phyloP scores from a whole-genome alignment of 2,797 vertebrate genomes.

The Neopelma chrysocephalum region DNA sequence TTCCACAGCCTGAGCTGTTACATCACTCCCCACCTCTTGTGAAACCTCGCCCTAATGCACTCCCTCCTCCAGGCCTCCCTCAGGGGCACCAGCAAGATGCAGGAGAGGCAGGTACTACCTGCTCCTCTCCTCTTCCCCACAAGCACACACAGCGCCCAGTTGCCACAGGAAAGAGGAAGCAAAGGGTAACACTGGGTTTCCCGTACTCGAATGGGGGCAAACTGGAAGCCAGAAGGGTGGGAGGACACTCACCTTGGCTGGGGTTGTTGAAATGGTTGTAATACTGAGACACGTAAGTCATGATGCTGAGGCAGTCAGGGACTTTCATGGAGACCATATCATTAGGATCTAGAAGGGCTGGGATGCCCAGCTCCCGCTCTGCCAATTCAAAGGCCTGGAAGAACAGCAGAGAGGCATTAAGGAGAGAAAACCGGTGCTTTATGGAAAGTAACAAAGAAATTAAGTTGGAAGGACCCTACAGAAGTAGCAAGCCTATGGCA shows the following conservation, averaged over 20 bases:
- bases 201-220: neutral
- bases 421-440: neutral
- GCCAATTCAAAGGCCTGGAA: conserved; percentile 88
- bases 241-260: conserved; percentile 74
- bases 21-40: neutral
- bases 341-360: conserved; percentile 91
- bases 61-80: neutral
- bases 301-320: conserved; percentile 94
- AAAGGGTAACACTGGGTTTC: neutral
- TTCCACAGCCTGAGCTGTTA: neutral
- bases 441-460: neutral
- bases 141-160: neutral
- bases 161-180: neutral
- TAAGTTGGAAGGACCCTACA: neutral
- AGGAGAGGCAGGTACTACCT: neutral
- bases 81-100: neutral
- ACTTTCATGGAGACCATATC: conserved; percentile 98
- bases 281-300: conserved; percentile 98
- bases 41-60: neutral
- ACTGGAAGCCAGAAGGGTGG: neutral
- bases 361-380: conserved; percentile 92
- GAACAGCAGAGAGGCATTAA: neutral
- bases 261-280: conserved; percentile 90
- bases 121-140: neutral
- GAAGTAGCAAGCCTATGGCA: neutral